Base-by-base conservation (phyloP, 2,113 vertebrate species). In the Fukomys damarensis region DNA sequence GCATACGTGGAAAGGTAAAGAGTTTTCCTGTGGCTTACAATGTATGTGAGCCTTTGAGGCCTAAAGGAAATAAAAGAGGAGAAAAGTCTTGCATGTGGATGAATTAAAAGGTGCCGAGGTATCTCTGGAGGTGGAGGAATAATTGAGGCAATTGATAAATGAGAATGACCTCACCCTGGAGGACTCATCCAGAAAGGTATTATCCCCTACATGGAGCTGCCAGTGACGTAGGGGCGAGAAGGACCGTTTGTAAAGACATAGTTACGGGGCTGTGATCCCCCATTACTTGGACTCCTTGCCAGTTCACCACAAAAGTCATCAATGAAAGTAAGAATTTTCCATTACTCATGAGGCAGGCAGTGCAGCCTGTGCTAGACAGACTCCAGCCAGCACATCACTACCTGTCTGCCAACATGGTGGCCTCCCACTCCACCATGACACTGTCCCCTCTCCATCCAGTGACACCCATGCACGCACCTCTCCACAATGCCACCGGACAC, bases 61-160 rank as follows among this genome's bases (percentile, higher is more conserved):
- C 65, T 68, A 70, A 86, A 94, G 65, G 89, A 97, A 94, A 84
- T 46, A 54, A 65, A 90, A 63, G 13, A 87, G 35, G 30, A 84
- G 9, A 38, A 5, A 72, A 7, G 24, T 22, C 22, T 56, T 85
- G 61, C 41, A 14, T 63, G n/a, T 24, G 5, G n/a, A 59, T 20
- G 28, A 24, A 92, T 81, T 38, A 72, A 81, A 43, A 81, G 32
- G 10, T 72, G 17, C 22, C 10, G 58, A 72, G 3, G 3, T 85
- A 32, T 54, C 1, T 81, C 56, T 86, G 32, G 61, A 43, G 35
- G n/a, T 65, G 3, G 9, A 41, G 74, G 82, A 95, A 43, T 70
- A 86, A 77, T 8, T 83, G 54, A 63, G 20, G 12, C 28, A 13
- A 72, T 5, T 58, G n/a, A 72, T 79, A 72, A 68, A 61, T 56